Evolutionary conservation across 2,797 vertebrate genomes (phyloP), one percentile per base, ranked within the genome.

Genomic region (Martes flavigula): DNA sequence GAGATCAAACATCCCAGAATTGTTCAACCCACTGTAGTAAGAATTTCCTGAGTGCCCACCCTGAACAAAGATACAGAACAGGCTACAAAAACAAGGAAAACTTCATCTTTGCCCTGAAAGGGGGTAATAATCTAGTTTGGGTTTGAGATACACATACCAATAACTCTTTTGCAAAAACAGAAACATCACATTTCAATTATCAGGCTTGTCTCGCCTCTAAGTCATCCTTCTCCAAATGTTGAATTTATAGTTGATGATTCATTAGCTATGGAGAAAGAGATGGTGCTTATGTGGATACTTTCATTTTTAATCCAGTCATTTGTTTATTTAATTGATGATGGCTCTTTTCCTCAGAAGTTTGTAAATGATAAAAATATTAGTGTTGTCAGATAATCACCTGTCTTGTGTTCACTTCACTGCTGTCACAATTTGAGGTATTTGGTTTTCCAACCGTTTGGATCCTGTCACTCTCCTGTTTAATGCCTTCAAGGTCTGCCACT

Each of bases 1-100:
- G 70, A 94, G 64, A 91, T 95, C 83, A 96, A 85, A 90, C 90
- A 77, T 90, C 91, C 93, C 54, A 64, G 90, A 97, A 95, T 93
- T 97, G 27, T 93, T 96, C 43, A 51, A 32, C 54, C 58, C 70
- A 93, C 72, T 62, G 46, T 30, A 56, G 11, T 23, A 94, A 91
- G 68, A 93, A 97, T 90, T 91, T 96, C n/a, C 62, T 43, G 60
- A 92, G 73, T 1, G 48, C 48, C 68, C 70, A 83, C 85, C 83
- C 60, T 83, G 83, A 93, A 75, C 62, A 93, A 90, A 95, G 75
- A 73, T 62, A 12, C 17, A 78, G n/a, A 54, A 25, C 48, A 83
- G 25, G 27, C 48, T 78, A 11, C 48, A 94, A 83, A 90, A 14
- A 46, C 6, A 13, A 93, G 35, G 17, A 35, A 88, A 30, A 88